Percentiles rank a stretch among this genome's conserved stretches.
phyloP scores from a whole-genome alignment of 1,140 invertebrate genomes.

The Lordiphosa stackelbergi region DNA sequence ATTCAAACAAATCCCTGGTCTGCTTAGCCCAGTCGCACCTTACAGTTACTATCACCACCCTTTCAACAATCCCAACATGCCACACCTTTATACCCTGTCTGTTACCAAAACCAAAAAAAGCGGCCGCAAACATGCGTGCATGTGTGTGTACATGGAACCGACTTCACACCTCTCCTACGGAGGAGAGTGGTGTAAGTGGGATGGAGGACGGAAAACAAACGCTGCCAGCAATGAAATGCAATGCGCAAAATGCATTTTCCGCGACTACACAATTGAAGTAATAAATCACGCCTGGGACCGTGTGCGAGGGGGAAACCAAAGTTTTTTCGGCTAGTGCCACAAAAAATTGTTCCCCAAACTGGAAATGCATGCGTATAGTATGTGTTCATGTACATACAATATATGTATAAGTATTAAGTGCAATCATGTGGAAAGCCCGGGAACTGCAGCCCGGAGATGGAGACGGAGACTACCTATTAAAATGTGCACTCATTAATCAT shows the following conservation, averaged over 20 bases:
- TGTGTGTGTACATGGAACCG: constrained; percentile 43
- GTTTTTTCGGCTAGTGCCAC: constrained; percentile 32
- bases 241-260: constrained; percentile 73
- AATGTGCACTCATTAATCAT: constrained; percentile 73
- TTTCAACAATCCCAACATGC: constrained; percentile 1
- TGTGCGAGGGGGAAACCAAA: constrained; percentile 7
- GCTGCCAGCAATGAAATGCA: constrained; percentile 69
- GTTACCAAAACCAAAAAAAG: constrained; percentile 3
- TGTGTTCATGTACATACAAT: constrained; percentile 17
- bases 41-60: neutral
- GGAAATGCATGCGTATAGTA: constrained; percentile 18
- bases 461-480: constrained; percentile 68
- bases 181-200: neutral
- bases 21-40: neutral
- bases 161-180: constrained; percentile 62
- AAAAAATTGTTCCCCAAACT: constrained; percentile 24
- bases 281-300: constrained; percentile 53
- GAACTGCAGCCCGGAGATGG: constrained; percentile 41
- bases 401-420: constrained; percentile 57
- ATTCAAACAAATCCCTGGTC: too few relatives aligned
- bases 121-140: constrained; percentile 52
- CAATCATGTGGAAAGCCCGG: constrained; percentile 70
- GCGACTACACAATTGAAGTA: constrained; percentile 74
- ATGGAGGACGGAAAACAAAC: constrained; percentile 47
- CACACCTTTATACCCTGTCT: neutral